A percentile compares a stretch with the other conserved stretches of the same genome.
Conservation (phyloP, 2,113 vertebrate genomes). For the Lagopus leucura region DNA sequence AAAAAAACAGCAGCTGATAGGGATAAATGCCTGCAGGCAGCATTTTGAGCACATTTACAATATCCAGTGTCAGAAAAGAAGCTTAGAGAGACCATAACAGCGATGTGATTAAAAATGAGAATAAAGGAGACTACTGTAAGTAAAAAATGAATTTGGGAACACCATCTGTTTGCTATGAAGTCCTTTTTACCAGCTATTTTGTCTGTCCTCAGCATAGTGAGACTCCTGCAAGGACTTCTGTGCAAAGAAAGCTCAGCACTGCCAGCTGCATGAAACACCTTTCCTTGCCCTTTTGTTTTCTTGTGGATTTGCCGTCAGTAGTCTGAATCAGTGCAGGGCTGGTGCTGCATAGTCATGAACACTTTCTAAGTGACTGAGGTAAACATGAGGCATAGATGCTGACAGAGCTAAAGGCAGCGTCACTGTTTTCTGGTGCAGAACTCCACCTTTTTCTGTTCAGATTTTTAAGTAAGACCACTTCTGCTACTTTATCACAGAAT, state of each 20-base stretch:
- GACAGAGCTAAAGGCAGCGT: background rate
- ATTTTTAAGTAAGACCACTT: background rate
- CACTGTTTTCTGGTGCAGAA: background rate
- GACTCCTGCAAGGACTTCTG: background rate
- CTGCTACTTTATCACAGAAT: background rate
- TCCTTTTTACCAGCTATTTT: background rate
- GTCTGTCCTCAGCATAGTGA: background rate
- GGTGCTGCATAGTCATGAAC: background rate
- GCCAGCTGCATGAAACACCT: rapidly evolving
- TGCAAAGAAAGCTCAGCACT: rapidly evolving
- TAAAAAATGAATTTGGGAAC: background rate
- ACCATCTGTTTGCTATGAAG: background rate
- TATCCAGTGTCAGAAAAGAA: background rate
- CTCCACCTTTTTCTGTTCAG: background rate
- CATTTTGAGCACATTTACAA: background rate
- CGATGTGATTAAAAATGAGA: background rate
- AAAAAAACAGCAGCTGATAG: background rate
- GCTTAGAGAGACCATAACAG: background rate
- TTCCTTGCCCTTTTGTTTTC: background rate
- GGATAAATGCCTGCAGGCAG: background rate
- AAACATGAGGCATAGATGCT: background rate
- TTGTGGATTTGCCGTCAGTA: background rate
- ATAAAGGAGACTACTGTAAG: background rate
- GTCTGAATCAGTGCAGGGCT: background rate
- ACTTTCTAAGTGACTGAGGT: background rate